These are phyloP conservation scores for Synergus japonicus DNA, from an alignment of 2,888 invertebrate species.

Conservation along the genomic window DNA sequence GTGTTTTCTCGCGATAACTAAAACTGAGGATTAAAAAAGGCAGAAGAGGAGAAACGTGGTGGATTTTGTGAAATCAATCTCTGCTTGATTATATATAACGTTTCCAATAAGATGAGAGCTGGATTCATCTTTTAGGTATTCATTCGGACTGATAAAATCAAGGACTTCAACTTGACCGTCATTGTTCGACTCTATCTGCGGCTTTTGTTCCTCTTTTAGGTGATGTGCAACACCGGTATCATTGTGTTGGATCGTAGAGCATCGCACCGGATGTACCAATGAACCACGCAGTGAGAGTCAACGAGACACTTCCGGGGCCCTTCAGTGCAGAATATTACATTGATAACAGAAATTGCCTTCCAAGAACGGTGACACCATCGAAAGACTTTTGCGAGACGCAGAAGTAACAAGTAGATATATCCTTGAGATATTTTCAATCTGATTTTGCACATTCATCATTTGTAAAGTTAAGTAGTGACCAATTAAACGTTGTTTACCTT, in stretches of 20 bases:
- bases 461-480: no score
- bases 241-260: conserved; percentile 65
- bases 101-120: not conserved
- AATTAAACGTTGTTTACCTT: not conserved
- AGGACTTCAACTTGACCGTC: conserved; percentile 18
- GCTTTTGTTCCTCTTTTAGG: conserved; percentile 69
- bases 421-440: no score
- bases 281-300: conserved; percentile 72
- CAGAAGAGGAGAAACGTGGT: not conserved
- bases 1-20: conserved; percentile 30
- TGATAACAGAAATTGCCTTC: conserved; percentile 72
- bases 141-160: not conserved
- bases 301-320: conserved; percentile 75
- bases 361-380: conserved; percentile 48
- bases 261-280: conserved; percentile 75
- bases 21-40: conserved; percentile 20
- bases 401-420: no score
- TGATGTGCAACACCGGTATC: conserved; percentile 63
- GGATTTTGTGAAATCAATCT: not conserved
- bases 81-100: not conserved
- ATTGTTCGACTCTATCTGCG: conserved; percentile 6
- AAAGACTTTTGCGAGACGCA: not conserved
- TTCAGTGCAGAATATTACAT: conserved; percentile 68
- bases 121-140: not conserved
- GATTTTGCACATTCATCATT: no score